Conservation (phyloP, 2,113 vertebrate genomes). For the Chloebia gouldiae region DNA sequence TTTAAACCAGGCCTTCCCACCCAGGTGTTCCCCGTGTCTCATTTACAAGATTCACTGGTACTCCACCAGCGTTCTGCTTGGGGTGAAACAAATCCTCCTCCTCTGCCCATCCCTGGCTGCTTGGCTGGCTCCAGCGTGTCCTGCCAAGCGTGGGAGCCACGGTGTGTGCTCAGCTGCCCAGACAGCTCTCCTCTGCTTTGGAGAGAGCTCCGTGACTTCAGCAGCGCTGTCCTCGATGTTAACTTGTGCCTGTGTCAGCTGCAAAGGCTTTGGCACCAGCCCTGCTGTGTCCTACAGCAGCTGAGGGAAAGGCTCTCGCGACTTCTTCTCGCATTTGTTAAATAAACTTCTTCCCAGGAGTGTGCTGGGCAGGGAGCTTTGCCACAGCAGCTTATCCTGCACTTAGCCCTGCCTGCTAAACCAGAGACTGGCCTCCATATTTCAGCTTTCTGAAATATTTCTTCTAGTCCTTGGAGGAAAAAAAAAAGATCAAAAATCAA, state of each 20-base stretch:
- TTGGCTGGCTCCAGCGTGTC: background rate
- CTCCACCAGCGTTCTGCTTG: no score
- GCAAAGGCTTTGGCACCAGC: background rate
- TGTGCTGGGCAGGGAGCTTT: background rate
- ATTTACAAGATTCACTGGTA: background rate
- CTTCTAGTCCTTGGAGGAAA: background rate
- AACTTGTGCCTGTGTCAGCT: background rate
- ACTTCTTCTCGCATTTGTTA: background rate
- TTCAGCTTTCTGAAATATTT: background rate
- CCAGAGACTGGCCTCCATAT: background rate
- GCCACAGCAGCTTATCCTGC: background rate
- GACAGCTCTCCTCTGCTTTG: fast-evolving
- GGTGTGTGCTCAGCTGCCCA: background rate
- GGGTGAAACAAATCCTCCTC: background rate
- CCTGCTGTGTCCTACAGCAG: background rate
- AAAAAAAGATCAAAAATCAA: background rate
- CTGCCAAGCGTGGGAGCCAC: background rate
- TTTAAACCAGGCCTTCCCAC: background rate
- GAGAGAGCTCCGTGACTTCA: background rate
- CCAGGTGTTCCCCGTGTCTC: background rate
- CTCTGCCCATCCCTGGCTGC: background rate
- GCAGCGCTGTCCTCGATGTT: background rate
- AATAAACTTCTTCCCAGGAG: background rate
- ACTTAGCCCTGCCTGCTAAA: background rate
- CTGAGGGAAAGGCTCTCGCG: background rate